A percentile compares a stretch with the other conserved stretches of the same genome.
phyloP scores from a whole-genome alignment of 2,797 vertebrate genomes.

The Alauda arvensis region DNA sequence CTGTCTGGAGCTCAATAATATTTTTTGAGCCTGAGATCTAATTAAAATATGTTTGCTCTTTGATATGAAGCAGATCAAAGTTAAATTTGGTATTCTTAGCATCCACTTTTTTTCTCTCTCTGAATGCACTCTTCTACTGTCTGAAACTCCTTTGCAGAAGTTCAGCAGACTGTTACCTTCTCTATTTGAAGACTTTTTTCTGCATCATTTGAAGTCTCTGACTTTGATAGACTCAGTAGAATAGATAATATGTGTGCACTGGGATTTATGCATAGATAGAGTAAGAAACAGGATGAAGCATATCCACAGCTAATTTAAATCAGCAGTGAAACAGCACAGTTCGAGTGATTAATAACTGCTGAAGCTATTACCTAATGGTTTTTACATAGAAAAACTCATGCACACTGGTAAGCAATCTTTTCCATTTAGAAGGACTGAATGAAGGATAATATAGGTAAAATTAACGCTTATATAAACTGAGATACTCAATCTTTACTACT shows the following conservation, averaged over 20 bases:
- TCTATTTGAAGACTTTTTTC: conserved; percentile 23
- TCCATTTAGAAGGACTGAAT: not conserved
- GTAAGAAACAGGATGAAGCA: not conserved
- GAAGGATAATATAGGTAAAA: not conserved
- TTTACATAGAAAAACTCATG: not conserved
- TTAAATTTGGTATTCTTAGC: conserved; percentile 41
- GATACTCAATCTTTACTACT: not conserved
- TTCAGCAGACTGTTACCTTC: conserved; percentile 26
- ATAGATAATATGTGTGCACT: not conserved
- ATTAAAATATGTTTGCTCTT: conserved; percentile 48
- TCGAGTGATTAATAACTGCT: not conserved
- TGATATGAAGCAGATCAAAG: conserved; percentile 48
- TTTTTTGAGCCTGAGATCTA: conserved; percentile 13
- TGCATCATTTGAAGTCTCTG: not conserved
- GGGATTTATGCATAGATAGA: conserved; percentile 8
- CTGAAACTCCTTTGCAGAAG: conserved; percentile 31
- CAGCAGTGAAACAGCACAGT: not conserved
- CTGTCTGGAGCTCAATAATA: not conserved
- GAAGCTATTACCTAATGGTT: not conserved
- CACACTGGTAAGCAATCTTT: not conserved
- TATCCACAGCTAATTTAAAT: conserved; percentile 6
- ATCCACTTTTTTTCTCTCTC: not conserved
- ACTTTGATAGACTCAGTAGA: conserved; percentile 36
- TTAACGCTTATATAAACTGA: not conserved
- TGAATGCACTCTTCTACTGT: not conserved